Conservation (phyloP, 2,888 invertebrate species). For the Myopa tessellatipennis region DNA sequence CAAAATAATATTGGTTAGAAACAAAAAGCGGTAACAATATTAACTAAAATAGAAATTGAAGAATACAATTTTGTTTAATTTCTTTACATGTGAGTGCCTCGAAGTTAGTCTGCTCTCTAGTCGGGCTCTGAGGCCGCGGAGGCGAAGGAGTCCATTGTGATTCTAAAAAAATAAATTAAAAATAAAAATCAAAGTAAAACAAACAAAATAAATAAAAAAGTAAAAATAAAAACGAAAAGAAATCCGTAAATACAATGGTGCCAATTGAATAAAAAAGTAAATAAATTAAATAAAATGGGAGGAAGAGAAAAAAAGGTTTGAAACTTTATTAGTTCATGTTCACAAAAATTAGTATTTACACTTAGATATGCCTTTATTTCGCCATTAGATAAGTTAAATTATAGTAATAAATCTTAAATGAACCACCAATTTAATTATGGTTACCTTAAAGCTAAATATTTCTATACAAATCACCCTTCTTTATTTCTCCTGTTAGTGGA, state of each 20-base stretch:
- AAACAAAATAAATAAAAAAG: slow-evolving; percentile 51
- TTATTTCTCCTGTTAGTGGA: too few relatives aligned
- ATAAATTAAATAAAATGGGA: slow-evolving; percentile 40
- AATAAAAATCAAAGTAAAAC: slow-evolving; percentile 58
- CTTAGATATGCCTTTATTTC: neutral
- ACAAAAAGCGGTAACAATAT: neutral
- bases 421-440: neutral
- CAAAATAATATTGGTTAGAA: slow-evolving; percentile 12
- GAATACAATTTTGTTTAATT: slow-evolving; percentile 43
- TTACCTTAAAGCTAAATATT: neutral
- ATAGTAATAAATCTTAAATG: too few relatives aligned
- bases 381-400: neutral
- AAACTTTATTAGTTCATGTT: slow-evolving; percentile 60
- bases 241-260: slow-evolving; percentile 41
- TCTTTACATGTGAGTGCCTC: slow-evolving; percentile 70
- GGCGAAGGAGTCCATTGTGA: slow-evolving; percentile 70
- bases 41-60: slow-evolving; percentile 3
- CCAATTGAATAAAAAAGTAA: slow-evolving; percentile 39
- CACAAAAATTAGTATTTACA: slow-evolving; percentile 21
- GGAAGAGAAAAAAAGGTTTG: slow-evolving; percentile 52
- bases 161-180: slow-evolving; percentile 68
- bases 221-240: slow-evolving; percentile 47
- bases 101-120: slow-evolving; percentile 71
- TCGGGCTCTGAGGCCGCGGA: slow-evolving; percentile 69
- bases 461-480: too few relatives aligned